Evolutionary conservation across 2,113 vertebrate species (phyloP).

Genomic region (Dendropsophus ebraccatus): DNA sequence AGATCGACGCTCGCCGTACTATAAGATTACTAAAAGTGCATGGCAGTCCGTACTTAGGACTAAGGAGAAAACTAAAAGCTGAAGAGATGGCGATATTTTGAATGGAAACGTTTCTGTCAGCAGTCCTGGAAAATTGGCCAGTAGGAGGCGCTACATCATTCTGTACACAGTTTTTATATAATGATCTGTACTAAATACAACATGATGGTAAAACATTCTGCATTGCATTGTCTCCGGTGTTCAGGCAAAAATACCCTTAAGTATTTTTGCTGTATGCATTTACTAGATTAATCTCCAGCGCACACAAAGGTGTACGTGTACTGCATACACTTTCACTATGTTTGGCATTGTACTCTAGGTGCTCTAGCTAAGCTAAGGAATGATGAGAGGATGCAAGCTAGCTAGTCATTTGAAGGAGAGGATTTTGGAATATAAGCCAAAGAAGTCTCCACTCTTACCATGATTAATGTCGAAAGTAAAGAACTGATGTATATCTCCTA

Average conservation of each 20-base stretch:
- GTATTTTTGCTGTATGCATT: constrained; percentile 47
- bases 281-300: constrained; percentile 9
- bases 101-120: not conserved
- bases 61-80: too few species aligned
- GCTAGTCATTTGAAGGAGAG: constrained; percentile 8
- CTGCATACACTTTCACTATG: not conserved
- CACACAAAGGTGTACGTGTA: not conserved
- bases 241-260: not conserved
- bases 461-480: constrained; percentile 59
- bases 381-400: not conserved
- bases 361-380: not conserved
- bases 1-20: too few species aligned
- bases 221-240: constrained; percentile 47
- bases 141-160: not conserved
- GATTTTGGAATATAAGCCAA: constrained; percentile 40
- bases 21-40: too few species aligned
- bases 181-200: not conserved
- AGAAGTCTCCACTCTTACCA: constrained; percentile 55
- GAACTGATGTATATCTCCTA: constrained; percentile 58
- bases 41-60: too few species aligned
- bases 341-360: not conserved
- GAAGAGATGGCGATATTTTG: too few species aligned
- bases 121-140: not conserved
- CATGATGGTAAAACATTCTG: constrained; percentile 2
- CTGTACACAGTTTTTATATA: not conserved